Evolutionary conservation across 2,888 invertebrate species (phyloP).

Genomic region (Lepidocyrtoides sp.): DNA sequence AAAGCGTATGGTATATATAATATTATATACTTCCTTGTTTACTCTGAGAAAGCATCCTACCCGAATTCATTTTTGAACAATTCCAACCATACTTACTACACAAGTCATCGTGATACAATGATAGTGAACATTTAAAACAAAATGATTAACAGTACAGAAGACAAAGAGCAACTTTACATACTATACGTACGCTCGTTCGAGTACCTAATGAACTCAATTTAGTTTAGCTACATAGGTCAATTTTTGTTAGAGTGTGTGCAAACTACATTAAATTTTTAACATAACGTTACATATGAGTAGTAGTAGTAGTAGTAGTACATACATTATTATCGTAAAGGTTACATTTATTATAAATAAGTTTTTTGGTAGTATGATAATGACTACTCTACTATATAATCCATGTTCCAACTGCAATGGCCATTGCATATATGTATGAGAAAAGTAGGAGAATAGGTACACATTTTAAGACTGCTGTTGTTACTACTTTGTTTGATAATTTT

Average conservation of each 20-base stretch:
- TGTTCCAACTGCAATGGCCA: neutral
- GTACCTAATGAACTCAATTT: neutral
- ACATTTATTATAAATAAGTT: too few relatives aligned
- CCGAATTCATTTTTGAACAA: too few relatives aligned
- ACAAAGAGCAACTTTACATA: neutral
- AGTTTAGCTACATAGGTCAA: neutral
- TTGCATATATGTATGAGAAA: neutral
- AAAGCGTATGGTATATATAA: too few relatives aligned
- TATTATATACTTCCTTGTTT: too few relatives aligned
- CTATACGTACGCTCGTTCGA: neutral
- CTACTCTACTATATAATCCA: neutral
- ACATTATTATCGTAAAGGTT: neutral
- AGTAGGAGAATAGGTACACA: too few relatives aligned
- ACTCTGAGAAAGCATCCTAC: neutral
- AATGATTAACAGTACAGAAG: neutral
- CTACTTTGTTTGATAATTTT: constrained; percentile 6
- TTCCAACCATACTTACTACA: too few relatives aligned
- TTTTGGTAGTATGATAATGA: neutral
- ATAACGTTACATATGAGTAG: too few relatives aligned
- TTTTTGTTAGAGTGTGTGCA: neutral
- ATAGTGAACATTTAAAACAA: neutral
- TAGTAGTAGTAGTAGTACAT: neutral
- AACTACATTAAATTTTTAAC: constrained; percentile 21
- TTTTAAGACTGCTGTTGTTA: neutral
- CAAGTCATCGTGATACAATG: too few relatives aligned